Conservation (phyloP, 1,140 invertebrate genomes). For the Amyelois transitella region DNA sequence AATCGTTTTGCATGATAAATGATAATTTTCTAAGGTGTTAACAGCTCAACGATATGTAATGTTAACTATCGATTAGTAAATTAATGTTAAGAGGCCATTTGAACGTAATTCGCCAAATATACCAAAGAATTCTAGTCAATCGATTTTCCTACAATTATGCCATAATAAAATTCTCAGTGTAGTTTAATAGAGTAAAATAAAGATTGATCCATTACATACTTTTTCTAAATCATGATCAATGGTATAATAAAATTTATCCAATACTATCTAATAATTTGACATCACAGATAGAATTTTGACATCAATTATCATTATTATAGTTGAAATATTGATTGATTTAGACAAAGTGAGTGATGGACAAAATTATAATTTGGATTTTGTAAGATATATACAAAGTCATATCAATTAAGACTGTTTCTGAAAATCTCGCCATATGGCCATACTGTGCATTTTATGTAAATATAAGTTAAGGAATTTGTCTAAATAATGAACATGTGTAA, state of each 20-base stretch:
- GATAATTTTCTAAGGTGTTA: slow-evolving; percentile 50
- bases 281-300: no score
- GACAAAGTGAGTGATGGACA: background rate
- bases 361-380: slow-evolving; percentile 32
- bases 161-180: slow-evolving; percentile 18
- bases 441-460: slow-evolving; percentile 66
- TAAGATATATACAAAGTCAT: slow-evolving; percentile 32
- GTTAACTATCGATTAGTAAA: slow-evolving; percentile 47
- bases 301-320: no score
- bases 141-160: slow-evolving; percentile 8
- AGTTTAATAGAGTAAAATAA: slow-evolving; percentile 17
- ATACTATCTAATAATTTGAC: no score
- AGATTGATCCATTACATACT: slow-evolving; percentile 6
- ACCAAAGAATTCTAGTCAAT: slow-evolving; percentile 38
- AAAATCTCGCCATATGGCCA: slow-evolving; percentile 29
- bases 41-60: slow-evolving; percentile 64
- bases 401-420: slow-evolving; percentile 37
- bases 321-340: slow-evolving; percentile 7
- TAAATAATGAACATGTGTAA: slow-evolving; percentile 69
- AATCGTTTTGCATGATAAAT: slow-evolving; percentile 47
- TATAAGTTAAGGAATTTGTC: slow-evolving; percentile 62
- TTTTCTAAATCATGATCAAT: slow-evolving; percentile 9
- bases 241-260: no score
- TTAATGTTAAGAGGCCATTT: slow-evolving; percentile 44
- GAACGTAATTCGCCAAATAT: slow-evolving; percentile 18